phyloP scores from a whole-genome alignment of 2,888 invertebrate genomes.

The Gasteruption jaculator region DNA sequence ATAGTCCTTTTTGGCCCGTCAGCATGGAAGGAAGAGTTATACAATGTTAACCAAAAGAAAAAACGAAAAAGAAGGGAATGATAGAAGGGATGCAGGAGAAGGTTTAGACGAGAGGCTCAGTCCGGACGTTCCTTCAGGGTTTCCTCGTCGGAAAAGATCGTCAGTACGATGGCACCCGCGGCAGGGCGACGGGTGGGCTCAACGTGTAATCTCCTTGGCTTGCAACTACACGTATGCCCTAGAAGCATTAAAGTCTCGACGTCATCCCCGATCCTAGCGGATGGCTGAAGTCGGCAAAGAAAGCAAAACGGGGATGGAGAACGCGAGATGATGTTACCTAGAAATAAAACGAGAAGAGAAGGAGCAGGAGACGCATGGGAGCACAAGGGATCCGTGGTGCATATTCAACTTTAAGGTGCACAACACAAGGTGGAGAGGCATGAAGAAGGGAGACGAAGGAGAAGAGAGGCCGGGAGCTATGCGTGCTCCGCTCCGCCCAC shows the following conservation, averaged over 20 bases:
- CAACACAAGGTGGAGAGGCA: slow-evolving; percentile 10
- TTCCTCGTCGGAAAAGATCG: slow-evolving; percentile 19
- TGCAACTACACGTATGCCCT: slow-evolving; percentile 32
- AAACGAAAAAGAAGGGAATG: no score
- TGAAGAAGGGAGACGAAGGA: slow-evolving; percentile 26
- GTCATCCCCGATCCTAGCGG: slow-evolving; percentile 39
- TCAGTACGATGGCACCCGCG: slow-evolving; percentile 20
- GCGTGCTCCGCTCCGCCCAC: slow-evolving; percentile 52
- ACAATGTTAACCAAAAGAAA: no score
- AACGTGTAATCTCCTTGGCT: slow-evolving; percentile 34
- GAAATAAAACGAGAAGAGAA: slow-evolving; percentile 39
- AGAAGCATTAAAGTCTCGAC: slow-evolving; percentile 41
- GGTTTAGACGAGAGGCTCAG: no score
- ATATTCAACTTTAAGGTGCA: no score
- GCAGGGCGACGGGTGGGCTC: slow-evolving; percentile 35
- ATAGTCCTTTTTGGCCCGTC: no score
- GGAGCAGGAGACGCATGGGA: slow-evolving; percentile 21
- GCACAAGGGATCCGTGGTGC: slow-evolving; percentile 14
- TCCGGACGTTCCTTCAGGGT: slow-evolving; percentile 18
- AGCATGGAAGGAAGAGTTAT: no score
- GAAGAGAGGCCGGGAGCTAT: slow-evolving; percentile 48
- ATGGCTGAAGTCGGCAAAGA: slow-evolving; percentile 39
- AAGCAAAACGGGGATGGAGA: slow-evolving; percentile 35
- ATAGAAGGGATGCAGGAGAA: no score
- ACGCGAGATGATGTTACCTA: no score